phyloP scores from a whole-genome alignment of 2,888 invertebrate species.

The Flexamia atlantica region DNA sequence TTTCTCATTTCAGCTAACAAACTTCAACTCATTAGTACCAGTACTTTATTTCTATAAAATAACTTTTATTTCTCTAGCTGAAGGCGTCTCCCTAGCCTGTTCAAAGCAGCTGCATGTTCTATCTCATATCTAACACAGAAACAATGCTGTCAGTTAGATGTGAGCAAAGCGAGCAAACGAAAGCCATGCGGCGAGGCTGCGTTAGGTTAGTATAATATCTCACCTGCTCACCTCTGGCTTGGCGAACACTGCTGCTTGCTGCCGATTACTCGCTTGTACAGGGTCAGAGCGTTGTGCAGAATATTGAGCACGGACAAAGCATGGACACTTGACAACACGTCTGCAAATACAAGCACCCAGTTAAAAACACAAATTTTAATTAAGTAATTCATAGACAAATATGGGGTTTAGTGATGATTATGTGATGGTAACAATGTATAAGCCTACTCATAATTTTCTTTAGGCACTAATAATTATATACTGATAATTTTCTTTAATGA shows the following conservation, averaged over 20 bases:
- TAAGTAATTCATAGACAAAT: no score
- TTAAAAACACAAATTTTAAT: neutral
- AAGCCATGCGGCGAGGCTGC: constrained; percentile 39
- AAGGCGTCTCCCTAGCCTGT: neutral
- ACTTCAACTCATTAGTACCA: no score
- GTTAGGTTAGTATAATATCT: constrained; percentile 63
- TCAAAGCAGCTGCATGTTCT: neutral
- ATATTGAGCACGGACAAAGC: constrained; percentile 77
- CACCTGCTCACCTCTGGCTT: constrained; percentile 76
- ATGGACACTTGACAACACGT: constrained; percentile 73
- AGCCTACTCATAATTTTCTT: no score
- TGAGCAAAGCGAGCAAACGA: constrained; percentile 43
- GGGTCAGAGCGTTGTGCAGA: constrained; percentile 79
- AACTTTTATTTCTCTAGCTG: no score
- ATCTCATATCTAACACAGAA: neutral
- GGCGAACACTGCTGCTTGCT: constrained; percentile 80
- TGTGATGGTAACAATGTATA: no score
- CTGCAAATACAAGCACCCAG: constrained; percentile 68
- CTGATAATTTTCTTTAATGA: no score
- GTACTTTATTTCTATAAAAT: no score
- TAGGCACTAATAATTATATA: no score
- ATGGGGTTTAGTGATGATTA: no score
- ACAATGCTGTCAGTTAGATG: constrained; percentile 12
- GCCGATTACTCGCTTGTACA: constrained; percentile 80
- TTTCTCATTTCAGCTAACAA: no score